phyloP scores from a whole-genome alignment of 2,797 vertebrate genomes.

The Menidia menidia region DNA sequence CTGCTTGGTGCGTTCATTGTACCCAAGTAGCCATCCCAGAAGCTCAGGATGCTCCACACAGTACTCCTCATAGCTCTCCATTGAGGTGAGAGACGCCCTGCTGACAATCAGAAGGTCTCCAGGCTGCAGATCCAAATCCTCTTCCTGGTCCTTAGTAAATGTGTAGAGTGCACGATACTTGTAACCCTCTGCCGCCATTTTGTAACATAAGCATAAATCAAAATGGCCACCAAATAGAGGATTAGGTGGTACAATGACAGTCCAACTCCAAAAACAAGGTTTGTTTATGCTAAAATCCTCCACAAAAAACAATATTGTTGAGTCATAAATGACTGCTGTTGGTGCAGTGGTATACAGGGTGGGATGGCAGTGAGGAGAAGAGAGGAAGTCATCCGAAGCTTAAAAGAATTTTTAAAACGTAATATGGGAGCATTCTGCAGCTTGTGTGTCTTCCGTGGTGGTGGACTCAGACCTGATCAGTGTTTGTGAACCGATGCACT shows the following conservation, averaged over 20 bases:
- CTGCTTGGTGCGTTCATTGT: conserved; percentile 93
- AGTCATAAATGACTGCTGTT: conserved; percentile 52
- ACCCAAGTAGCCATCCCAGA: conserved; percentile 92
- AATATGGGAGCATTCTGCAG: conserved; percentile 32
- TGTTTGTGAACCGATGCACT: conserved; percentile 76
- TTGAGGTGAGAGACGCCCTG: conserved; percentile 87
- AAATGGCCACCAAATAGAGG: conserved; percentile 65
- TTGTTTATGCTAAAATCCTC: conserved; percentile 26
- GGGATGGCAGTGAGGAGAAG: conserved; percentile 26
- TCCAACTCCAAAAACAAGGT: conserved; percentile 29
- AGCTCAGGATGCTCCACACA: conserved; percentile 86
- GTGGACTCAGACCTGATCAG: conserved; percentile 75
- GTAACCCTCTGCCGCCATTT: conserved; percentile 88
- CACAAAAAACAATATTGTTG: conserved; percentile 39
- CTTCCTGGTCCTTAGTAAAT: conserved; percentile 90
- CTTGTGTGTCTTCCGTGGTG: conserved; percentile 25
- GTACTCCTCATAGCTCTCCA: conserved; percentile 87
- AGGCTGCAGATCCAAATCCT: conserved; percentile 91
- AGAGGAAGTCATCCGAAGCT: conserved; percentile 67
- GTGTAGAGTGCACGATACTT: conserved; percentile 90
- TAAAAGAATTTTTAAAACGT: conserved; percentile 73
- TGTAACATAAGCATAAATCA: conserved; percentile 53
- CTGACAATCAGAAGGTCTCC: conserved; percentile 91
- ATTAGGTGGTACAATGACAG: conserved; percentile 45
- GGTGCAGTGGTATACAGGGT: conserved; percentile 33